These are phyloP conservation scores for Chironex yamaguchii DNA, from an alignment of 30 jellyfish, hydroid and myxozoan genomes.

Conservation along the genomic window DNA sequence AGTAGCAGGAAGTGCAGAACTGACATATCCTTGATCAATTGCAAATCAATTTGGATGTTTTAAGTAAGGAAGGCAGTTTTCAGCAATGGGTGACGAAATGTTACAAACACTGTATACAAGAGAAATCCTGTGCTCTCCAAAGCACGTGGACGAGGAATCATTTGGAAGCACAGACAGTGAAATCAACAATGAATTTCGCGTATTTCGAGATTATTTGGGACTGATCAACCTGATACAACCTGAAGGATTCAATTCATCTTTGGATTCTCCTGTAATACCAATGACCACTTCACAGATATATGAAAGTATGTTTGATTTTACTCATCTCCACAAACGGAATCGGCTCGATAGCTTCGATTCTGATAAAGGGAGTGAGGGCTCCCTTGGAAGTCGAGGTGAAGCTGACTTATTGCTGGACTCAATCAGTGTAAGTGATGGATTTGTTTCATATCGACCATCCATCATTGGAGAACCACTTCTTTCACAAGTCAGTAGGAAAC, in stretches of 20 bases:
- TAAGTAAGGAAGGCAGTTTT: too few relatives aligned
- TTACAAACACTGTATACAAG: constrained; percentile 63
- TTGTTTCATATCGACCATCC: constrained; percentile 60
- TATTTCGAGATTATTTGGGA: constrained; percentile 95
- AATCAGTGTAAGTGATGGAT: constrained; percentile 43
- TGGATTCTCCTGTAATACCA: constrained; percentile 21
- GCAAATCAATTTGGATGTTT: too few relatives aligned
- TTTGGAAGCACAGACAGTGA: constrained; percentile 49
- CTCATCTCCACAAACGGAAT: constrained; percentile 59
- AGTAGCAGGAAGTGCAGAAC: too few relatives aligned
- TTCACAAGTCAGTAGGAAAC: constrained; percentile 41
- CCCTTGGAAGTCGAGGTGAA: constrained; percentile 88
- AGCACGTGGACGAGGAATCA: constrained; percentile 83
- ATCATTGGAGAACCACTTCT: constrained; percentile 72
- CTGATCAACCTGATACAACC: constrained; percentile 89
- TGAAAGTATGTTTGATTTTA: constrained; percentile 27
- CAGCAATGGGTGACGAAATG: constrained; percentile 81
- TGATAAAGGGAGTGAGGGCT: constrained; percentile 77
- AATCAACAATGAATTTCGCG: constrained; percentile 79
- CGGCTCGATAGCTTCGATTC: constrained; percentile 97
- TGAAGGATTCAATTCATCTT: constrained; percentile 52
- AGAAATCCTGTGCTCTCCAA: constrained; percentile 59
- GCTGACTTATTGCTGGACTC: constrained; percentile 73
- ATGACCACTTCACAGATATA: constrained; percentile 6
- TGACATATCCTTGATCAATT: too few relatives aligned